Percentiles rank a stretch among this genome's conserved stretches.
These are phyloP conservation scores for Caenorhabditis remanei DNA, from an alignment of 1,140 invertebrate genomes.

Conservation along the genomic window DNA sequence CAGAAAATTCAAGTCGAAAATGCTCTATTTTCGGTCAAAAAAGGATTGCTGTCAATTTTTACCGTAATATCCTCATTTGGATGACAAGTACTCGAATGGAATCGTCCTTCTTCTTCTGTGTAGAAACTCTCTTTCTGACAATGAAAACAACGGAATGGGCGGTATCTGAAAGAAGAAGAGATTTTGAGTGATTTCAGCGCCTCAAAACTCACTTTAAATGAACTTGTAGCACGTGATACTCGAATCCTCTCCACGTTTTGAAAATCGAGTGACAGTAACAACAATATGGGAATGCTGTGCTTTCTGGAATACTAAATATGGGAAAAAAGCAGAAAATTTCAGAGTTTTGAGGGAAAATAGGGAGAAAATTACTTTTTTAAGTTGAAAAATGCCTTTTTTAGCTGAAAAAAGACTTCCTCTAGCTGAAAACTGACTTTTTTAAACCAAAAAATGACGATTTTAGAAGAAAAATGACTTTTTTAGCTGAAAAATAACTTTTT, in stretches of 20 bases:
- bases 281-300: background rate
- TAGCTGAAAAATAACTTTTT: no score
- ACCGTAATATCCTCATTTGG: conserved; percentile 15
- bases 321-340: no score
- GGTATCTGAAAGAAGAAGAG: background rate
- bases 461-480: no score
- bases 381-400: no score
- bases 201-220: conserved; percentile 3
- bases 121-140: conserved; percentile 37
- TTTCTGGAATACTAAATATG: background rate
- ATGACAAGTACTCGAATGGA: conserved; percentile 21
- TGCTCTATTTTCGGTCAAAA: no score
- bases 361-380: no score
- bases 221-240: conserved; percentile 15
- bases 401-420: no score
- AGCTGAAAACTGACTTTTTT: no score
- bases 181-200: background rate
- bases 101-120: conserved; percentile 33
- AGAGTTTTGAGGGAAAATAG: no score
- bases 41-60: background rate
- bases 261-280: background rate
- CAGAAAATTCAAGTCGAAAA: no score
- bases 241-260: conserved; percentile 47
- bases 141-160: conserved; percentile 28
- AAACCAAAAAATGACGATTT: no score